Conservation (phyloP, 2,888 invertebrate genomes). For the Rhogogaster chlorosoma region DNA sequence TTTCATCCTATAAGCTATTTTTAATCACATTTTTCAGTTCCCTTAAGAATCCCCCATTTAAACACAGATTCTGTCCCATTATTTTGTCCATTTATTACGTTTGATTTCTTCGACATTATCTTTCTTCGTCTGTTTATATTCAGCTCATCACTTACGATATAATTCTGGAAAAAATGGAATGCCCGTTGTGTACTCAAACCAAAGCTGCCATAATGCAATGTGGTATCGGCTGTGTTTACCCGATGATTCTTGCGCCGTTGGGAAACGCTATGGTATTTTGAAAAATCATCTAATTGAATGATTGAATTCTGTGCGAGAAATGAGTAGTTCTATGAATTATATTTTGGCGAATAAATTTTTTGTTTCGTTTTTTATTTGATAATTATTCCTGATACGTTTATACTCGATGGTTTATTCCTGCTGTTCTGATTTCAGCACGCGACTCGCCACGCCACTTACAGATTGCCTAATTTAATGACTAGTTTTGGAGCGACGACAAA, state of each 20-base stretch:
- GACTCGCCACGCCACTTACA: slow-evolving; percentile 82
- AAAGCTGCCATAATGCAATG: slow-evolving; percentile 81
- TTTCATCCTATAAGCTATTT: neutral
- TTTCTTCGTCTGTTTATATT: slow-evolving; percentile 67
- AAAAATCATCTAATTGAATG: too few relatives aligned
- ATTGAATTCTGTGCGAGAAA: too few relatives aligned
- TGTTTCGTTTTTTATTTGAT: too few relatives aligned
- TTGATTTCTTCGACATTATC: neutral
- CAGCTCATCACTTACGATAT: slow-evolving; percentile 81
- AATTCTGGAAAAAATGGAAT: slow-evolving; percentile 80
- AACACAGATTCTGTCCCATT: neutral
- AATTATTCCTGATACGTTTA: too few relatives aligned
- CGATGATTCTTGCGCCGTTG: slow-evolving; percentile 82
- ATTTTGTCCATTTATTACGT: neutral
- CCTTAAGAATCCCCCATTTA: neutral
- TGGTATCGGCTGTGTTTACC: slow-evolving; percentile 80
- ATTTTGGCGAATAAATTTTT: too few relatives aligned
- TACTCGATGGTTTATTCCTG: too few relatives aligned
- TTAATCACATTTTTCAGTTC: neutral
- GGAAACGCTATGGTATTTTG: slow-evolving; percentile 81
- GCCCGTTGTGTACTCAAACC: slow-evolving; percentile 84
- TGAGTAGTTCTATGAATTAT: too few relatives aligned
- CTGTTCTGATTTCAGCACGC: slow-evolving; percentile 2
- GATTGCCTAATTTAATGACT: slow-evolving; percentile 82
- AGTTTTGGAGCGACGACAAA: slow-evolving; percentile 81